These are phyloP conservation scores for Danaus chrysippus DNA, from an alignment of 2,888 invertebrate genomes.

Conservation along the genomic window DNA sequence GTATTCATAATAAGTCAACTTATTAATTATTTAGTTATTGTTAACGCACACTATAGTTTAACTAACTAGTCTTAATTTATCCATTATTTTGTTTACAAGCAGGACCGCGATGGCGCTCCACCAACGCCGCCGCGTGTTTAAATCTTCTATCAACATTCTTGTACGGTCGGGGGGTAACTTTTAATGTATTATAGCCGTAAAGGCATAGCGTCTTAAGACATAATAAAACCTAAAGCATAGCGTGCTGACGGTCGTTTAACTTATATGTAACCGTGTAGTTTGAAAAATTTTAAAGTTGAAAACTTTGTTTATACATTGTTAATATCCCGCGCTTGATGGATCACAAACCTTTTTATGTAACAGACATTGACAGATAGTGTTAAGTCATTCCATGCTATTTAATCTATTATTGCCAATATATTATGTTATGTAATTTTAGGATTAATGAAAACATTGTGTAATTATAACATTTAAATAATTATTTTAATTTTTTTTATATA, in stretches of 20 bases:
- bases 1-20: no score
- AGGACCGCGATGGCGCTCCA: constrained; percentile 72
- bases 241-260: no score
- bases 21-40: no score
- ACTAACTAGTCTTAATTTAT: no score
- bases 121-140: constrained; percentile 72
- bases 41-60: no score
- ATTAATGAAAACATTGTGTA: neutral
- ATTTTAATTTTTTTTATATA: no score
- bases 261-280: no score
- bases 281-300: constrained; percentile 6
- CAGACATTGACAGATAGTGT: neutral
- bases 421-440: constrained; percentile 11
- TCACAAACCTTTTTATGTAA: neutral
- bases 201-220: constrained; percentile 34
- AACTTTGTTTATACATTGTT: neutral
- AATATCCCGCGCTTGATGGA: neutral
- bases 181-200: constrained; percentile 35
- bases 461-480: constrained; percentile 2
- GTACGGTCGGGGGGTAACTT: constrained; percentile 30
- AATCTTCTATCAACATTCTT: constrained; percentile 31
- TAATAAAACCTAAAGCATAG: constrained; percentile 17
- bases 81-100: constrained; percentile 12
- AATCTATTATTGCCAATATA: constrained; percentile 8
- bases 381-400: constrained; percentile 11